These are phyloP conservation scores for Triplophysa tibetana DNA, from an alignment of 2,113 vertebrate genomes.

Conservation along the genomic window DNA sequence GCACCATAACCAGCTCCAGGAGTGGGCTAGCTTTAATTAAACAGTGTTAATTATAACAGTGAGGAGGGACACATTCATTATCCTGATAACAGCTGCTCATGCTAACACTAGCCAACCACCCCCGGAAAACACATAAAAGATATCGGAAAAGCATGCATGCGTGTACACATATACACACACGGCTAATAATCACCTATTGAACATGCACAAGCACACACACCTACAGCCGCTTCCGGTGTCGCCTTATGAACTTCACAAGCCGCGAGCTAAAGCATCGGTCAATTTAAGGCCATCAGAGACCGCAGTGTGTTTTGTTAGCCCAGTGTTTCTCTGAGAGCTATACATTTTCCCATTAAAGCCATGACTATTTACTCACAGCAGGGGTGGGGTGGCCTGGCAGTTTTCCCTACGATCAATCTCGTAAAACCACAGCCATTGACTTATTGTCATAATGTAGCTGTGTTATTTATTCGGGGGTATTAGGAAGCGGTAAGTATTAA, in stretches of 20 bases:
- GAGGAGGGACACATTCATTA: slow-evolving; percentile 60
- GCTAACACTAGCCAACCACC: slow-evolving; percentile 60
- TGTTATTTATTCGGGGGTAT: slow-evolving; percentile 69
- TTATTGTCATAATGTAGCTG: slow-evolving; percentile 71
- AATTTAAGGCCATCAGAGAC: background rate
- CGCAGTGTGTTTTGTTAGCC: slow-evolving; percentile 31
- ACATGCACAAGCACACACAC: slow-evolving; percentile 11
- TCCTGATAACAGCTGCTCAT: slow-evolving; percentile 70
- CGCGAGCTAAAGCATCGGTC: background rate
- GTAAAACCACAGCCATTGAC: slow-evolving; percentile 61
- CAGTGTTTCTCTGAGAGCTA: slow-evolving; percentile 32
- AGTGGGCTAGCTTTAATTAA: slow-evolving; percentile 69
- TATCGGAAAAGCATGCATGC: slow-evolving; percentile 1
- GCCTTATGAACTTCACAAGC: background rate
- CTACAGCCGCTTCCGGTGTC: background rate
- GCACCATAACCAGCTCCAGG: slow-evolving; percentile 53
- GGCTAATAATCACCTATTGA: slow-evolving; percentile 2
- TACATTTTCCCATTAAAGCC: slow-evolving; percentile 67
- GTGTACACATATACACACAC: background rate
- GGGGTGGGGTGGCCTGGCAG: slow-evolving; percentile 53
- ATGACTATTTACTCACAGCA: slow-evolving; percentile 62
- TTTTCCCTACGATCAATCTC: slow-evolving; percentile 66
- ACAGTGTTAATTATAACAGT: slow-evolving; percentile 70
- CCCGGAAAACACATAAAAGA: slow-evolving; percentile 57
- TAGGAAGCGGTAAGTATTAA: slow-evolving; percentile 68